These are phyloP conservation scores for Zaprionus bogoriensis DNA, from an alignment of 2,888 invertebrate genomes.

Conservation along the genomic window DNA sequence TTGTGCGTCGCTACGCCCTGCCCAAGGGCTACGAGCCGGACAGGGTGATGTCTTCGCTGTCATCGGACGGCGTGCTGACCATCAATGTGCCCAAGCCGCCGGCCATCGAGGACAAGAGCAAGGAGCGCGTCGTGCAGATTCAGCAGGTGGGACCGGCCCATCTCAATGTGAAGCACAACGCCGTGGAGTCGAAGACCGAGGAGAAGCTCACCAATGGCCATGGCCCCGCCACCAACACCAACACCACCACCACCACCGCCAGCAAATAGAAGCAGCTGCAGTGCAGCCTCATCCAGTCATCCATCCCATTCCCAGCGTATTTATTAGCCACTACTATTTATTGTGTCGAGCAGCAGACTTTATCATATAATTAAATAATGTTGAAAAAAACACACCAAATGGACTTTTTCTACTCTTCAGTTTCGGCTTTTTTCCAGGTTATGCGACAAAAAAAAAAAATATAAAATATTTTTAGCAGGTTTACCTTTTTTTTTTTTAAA, in stretches of 20 bases:
- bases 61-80: constrained; percentile 91
- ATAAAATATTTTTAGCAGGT: too few species aligned
- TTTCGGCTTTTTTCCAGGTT: too few species aligned
- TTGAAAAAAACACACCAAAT: neutral
- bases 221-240: constrained; percentile 1
- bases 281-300: neutral
- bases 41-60: constrained; percentile 89
- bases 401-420: too few species aligned
- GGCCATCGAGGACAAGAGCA: constrained; percentile 74
- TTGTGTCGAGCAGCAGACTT: constrained; percentile 10
- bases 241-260: neutral
- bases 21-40: constrained; percentile 88
- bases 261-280: neutral
- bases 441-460: too few species aligned
- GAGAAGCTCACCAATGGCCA: constrained; percentile 31
- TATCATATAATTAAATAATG: constrained; percentile 5
- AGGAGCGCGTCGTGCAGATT: constrained; percentile 85
- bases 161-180: constrained; percentile 74
- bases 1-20: constrained; percentile 88
- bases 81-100: constrained; percentile 86
- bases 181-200: constrained; percentile 16
- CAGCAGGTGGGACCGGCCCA: constrained; percentile 86
- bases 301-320: neutral
- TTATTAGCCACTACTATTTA: constrained; percentile 13
- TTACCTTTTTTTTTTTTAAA: too few species aligned